Conservation (phyloP, 2,888 invertebrate genomes). For the Leptopilina drosophilae region DNA sequence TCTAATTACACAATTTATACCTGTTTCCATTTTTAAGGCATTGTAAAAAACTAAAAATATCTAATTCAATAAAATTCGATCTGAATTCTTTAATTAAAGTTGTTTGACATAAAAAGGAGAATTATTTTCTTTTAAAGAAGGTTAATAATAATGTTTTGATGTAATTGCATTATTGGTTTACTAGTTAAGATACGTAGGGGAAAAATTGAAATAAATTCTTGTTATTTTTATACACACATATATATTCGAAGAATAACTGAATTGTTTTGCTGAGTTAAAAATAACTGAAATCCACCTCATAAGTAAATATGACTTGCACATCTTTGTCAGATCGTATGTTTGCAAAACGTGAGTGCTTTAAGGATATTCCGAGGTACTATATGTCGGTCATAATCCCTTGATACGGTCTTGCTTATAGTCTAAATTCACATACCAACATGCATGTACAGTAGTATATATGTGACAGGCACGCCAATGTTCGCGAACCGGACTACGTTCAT, state of each 20-base stretch:
- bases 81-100: too few species aligned
- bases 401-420: slow-evolving; percentile 23
- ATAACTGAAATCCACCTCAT: background rate
- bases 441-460: background rate
- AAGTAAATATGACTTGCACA: slow-evolving; percentile 10
- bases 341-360: slow-evolving; percentile 3
- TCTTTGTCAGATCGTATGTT: slow-evolving; percentile 19
- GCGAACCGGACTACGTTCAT: slow-evolving; percentile 20
- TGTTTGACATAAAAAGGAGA: too few species aligned
- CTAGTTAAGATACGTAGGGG: too few species aligned
- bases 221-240: background rate
- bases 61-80: too few species aligned
- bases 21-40: too few species aligned
- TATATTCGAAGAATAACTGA: background rate
- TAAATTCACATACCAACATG: slow-evolving; percentile 32
- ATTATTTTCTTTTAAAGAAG: too few species aligned
- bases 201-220: background rate
- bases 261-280: background rate
- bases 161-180: too few species aligned
- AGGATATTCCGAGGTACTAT: slow-evolving; percentile 30
- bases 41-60: too few species aligned
- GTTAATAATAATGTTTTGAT: too few species aligned
- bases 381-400: slow-evolving; percentile 31
- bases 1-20: too few species aligned
- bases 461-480: slow-evolving; percentile 22